These are phyloP conservation scores for Vombatus ursinus DNA, from an alignment of 2,113 vertebrate species.

Conservation along the genomic window DNA sequence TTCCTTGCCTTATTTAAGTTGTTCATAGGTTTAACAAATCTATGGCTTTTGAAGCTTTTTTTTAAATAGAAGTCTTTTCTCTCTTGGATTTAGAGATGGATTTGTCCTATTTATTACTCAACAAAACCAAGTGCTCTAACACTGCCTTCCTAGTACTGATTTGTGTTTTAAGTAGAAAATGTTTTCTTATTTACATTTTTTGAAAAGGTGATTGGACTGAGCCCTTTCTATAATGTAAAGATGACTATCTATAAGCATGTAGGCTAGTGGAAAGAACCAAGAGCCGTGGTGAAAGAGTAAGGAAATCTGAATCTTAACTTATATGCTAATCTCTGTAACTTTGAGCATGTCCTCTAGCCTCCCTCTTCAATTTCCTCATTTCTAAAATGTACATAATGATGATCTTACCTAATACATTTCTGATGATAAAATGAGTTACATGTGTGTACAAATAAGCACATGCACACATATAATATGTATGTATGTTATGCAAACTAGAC, in stretches of 20 bases:
- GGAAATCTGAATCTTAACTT: background rate
- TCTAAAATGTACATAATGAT: background rate
- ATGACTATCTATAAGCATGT: background rate
- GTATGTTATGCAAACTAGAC: background rate
- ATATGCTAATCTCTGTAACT: background rate
- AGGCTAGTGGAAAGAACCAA: background rate
- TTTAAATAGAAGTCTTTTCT: background rate
- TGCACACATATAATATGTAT: background rate
- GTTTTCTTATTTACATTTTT: background rate
- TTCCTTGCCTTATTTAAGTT: conserved; percentile 1
- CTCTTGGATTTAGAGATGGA: conserved; percentile 10
- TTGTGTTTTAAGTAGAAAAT: background rate
- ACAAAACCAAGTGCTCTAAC: background rate
- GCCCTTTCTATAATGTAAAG: background rate
- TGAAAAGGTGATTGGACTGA: background rate
- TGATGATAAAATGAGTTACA: background rate
- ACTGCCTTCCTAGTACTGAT: background rate
- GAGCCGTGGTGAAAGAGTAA: background rate
- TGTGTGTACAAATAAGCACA: background rate
- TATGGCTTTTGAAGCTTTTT: background rate
- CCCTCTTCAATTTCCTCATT: background rate
- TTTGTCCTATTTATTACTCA: background rate
- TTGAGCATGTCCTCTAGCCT: background rate
- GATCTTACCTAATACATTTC: background rate
- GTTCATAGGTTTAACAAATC: background rate